Evolutionary conservation across 2,888 invertebrate species (phyloP).

Genomic region (Atethmia centrago): DNA sequence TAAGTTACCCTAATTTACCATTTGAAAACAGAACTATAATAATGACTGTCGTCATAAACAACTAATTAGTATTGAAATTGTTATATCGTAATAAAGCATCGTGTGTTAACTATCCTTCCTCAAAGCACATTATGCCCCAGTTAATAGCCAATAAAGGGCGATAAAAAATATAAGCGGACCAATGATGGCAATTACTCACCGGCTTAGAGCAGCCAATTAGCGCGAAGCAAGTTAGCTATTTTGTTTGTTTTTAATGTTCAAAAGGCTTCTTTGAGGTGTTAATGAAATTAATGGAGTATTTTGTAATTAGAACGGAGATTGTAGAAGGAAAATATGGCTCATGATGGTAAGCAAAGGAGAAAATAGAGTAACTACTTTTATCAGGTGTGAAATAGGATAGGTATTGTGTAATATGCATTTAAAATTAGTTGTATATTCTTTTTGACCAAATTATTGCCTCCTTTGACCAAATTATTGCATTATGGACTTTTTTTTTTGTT

Average conservation of each 20-base stretch:
- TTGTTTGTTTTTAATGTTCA: constrained; percentile 52
- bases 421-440: background rate
- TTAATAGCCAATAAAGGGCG: constrained; percentile 57
- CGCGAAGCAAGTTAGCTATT: constrained; percentile 48
- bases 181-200: constrained; percentile 60
- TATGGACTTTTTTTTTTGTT: no score
- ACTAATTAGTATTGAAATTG: constrained; percentile 49
- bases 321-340: background rate
- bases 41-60: constrained; percentile 36
- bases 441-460: background rate
- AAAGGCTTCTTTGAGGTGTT: constrained; percentile 40
- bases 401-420: background rate
- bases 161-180: constrained; percentile 59
- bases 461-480: no score
- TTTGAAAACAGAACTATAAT: constrained; percentile 8
- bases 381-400: background rate
- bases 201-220: constrained; percentile 63
- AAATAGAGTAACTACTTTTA: background rate
- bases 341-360: background rate
- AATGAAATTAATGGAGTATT: constrained; percentile 29
- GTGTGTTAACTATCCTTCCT: constrained; percentile 50
- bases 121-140: constrained; percentile 38
- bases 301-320: constrained; percentile 5
- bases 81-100: constrained; percentile 33
- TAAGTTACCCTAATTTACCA: constrained; percentile 8